Evolutionary conservation across 2,113 vertebrate genomes (phyloP), one percentile per base, ranked within the genome.

Genomic region (Rhizomys pruinosus): DNA sequence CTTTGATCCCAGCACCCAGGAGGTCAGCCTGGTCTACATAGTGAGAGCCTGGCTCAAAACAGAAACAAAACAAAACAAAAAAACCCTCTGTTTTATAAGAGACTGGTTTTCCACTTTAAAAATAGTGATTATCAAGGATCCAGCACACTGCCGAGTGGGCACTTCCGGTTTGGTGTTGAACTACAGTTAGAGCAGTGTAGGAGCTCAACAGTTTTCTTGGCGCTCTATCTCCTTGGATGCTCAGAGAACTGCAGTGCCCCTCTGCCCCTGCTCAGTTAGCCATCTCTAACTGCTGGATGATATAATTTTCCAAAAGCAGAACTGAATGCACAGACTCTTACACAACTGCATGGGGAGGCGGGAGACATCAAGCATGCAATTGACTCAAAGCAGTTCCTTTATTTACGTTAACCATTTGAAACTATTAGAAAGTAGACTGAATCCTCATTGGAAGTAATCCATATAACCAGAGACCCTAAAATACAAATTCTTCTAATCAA

Each of bases 241-340:
- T 90, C n/a, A 77, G 63, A 85, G 78, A 89, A 79, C 34, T 37
- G 87, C 47, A 27, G 20, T 72, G 22, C 37, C 76, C 72, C 85
- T 15, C 76, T 92, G 39, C n/a, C 68, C 64, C 84, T 68, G 84
- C 25, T 81, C 68, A 86, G 42, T 80, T 81, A 92, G 57, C 85
- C 87, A 81, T 68, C 87, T 59, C 47, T 25, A 15, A 82, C 64
- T 63, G 73, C 44, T 59, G 39, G 42, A 68, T 91, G 90, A 95
- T 77, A 92, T 57, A 59, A 95, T 84, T 91, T 92, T 73, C 87
- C 74, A 64, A 92, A 87, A 93, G 84, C 44, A 81, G 90, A 85
- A 90, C 27, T 23, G 47, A 27, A 87, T 12, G n/a, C 79, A 52
- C 27, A 19, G 57, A 63, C 61, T 93, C 89, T 95, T 90, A 77